Conservation (phyloP, 1,140 invertebrate species). For the Hydropsyche tenuis region DNA sequence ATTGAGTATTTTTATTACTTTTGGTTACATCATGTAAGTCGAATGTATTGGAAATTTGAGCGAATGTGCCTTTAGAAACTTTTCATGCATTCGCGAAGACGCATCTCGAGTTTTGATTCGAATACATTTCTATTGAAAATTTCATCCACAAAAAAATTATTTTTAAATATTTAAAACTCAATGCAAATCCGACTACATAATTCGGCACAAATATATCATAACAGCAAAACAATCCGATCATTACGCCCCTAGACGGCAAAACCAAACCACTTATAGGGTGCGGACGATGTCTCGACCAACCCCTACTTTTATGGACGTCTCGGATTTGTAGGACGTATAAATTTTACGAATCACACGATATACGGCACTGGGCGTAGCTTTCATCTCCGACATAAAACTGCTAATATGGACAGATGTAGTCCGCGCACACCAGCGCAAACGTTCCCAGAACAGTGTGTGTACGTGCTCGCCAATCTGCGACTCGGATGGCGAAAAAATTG, state of each 20-base stretch:
- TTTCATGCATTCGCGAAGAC: too few relatives aligned
- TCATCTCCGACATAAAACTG: slow-evolving; percentile 39
- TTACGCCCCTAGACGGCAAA: neutral
- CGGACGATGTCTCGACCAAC: neutral
- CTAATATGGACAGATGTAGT: slow-evolving; percentile 38
- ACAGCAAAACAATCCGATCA: too few relatives aligned
- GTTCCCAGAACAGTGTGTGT: neutral
- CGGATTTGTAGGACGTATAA: slow-evolving; percentile 4
- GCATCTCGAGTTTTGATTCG: too few relatives aligned
- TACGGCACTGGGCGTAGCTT: neutral
- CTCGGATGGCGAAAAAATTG: slow-evolving; percentile 40
- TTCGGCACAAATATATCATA: too few relatives aligned
- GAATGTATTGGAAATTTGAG: too few relatives aligned
- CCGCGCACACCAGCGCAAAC: neutral
- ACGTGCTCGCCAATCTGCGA: slow-evolving; percentile 37
- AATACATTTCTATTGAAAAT: too few relatives aligned
- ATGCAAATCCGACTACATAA: too few relatives aligned
- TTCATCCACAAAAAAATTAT: too few relatives aligned
- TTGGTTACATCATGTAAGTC: too few relatives aligned
- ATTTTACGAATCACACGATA: slow-evolving; percentile 35
- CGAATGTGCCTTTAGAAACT: too few relatives aligned
- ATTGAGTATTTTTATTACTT: too few relatives aligned
- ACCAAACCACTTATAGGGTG: slow-evolving; percentile 1
- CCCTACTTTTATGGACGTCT: neutral
- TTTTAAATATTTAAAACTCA: too few relatives aligned